A percentile compares a stretch with the other conserved stretches of the same genome.
These are phyloP conservation scores for Lates calcarifer DNA, from an alignment of 2,113 vertebrate genomes.

Conservation along the genomic window DNA sequence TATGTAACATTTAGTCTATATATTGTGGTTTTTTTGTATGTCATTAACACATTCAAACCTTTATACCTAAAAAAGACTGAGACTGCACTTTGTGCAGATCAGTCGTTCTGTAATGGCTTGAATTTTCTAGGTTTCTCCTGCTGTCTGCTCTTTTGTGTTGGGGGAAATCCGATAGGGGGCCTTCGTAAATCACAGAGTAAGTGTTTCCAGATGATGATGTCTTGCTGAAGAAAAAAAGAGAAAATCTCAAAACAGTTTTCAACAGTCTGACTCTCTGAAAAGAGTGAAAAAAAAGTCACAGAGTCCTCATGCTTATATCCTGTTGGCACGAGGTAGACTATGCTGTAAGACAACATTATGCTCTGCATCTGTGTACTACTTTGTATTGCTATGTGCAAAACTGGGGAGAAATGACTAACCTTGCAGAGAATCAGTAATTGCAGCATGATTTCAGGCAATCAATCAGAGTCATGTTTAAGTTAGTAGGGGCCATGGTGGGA, in stretches of 20 bases:
- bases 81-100: conserved; percentile 44
- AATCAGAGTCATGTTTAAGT: conserved; percentile 70
- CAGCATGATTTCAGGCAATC: conserved; percentile 64
- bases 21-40: conserved; percentile 5
- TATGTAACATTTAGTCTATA: not conserved
- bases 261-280: conserved; percentile 51
- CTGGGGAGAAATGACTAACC: conserved; percentile 22
- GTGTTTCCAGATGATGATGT: conserved; percentile 87
- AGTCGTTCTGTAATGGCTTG: conserved; percentile 69
- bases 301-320: conserved; percentile 68
- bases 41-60: conserved; percentile 34
- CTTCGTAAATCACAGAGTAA: conserved; percentile 84
- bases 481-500: conserved; percentile 48
- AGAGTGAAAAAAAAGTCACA: conserved; percentile 43
- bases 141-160: conserved; percentile 75
- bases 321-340: conserved; percentile 63
- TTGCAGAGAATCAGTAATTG: conserved; percentile 67
- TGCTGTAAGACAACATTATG: conserved; percentile 61
- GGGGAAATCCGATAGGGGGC: conserved; percentile 83
- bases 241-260: conserved; percentile 57
- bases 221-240: conserved; percentile 58
- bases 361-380: conserved; percentile 44
- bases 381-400: conserved; percentile 48
- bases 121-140: conserved; percentile 64
- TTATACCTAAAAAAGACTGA: conserved; percentile 24